Evolutionary conservation across 2,797 vertebrate species (phyloP).

Genomic region (Scolopax bukidnonensis): DNA sequence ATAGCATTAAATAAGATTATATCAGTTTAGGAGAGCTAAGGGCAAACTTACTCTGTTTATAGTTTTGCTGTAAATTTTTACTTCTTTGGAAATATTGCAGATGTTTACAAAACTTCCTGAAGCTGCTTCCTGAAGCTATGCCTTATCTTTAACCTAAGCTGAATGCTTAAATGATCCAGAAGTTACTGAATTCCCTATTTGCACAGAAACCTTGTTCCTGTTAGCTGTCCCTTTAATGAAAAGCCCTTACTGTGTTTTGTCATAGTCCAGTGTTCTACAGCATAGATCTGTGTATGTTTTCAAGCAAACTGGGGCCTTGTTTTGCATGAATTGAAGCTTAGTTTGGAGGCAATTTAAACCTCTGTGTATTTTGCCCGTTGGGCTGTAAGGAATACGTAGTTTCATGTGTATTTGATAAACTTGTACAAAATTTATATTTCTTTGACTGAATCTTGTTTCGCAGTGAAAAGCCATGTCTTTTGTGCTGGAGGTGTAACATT

Average conservation of each 20-base stretch:
- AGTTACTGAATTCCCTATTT: background rate
- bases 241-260: background rate
- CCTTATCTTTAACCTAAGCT: background rate
- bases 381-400: background rate
- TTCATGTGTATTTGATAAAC: background rate
- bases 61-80: background rate
- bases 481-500: background rate
- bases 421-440: fast-evolving
- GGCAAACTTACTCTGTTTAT: background rate
- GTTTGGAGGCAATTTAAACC: background rate
- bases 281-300: fast-evolving
- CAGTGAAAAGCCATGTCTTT: background rate
- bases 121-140: background rate
- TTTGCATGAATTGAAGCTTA: background rate
- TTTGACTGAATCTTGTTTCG: background rate
- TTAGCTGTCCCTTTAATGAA: background rate
- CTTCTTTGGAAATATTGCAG: background rate
- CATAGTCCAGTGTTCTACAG: background rate
- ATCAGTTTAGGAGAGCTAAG: background rate
- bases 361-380: background rate
- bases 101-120: background rate
- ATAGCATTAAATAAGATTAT: background rate
- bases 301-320: background rate
- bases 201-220: fast-evolving
- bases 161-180: background rate